Evolutionary conservation across 1,140 invertebrate genomes (phyloP).

Genomic region (Wasmannia auropunctata): DNA sequence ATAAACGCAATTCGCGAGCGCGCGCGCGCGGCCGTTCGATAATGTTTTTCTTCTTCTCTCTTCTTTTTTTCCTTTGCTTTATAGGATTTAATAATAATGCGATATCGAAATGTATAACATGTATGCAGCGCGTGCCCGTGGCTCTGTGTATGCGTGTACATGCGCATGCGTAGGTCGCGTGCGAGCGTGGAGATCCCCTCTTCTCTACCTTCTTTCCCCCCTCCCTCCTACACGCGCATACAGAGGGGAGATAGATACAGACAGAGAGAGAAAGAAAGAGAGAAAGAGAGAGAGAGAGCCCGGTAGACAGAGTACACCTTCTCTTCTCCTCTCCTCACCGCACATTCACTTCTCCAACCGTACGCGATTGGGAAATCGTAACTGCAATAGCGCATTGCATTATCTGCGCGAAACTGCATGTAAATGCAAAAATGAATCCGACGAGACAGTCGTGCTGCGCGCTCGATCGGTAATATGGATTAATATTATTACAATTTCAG

Average conservation of each 20-base stretch:
- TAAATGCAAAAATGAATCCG: slow-evolving; percentile 51
- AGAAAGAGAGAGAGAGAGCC: not conserved
- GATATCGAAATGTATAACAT: slow-evolving; percentile 65
- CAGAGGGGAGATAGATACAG: too few relatives aligned
- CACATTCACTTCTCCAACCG: slow-evolving; percentile 48
- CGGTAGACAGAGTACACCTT: not conserved
- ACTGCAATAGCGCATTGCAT: slow-evolving; percentile 63
- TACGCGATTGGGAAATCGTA: slow-evolving; percentile 65
- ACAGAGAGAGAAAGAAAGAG: not conserved
- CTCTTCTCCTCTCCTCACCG: not conserved
- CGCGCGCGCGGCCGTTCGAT: not conserved
- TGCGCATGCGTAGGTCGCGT: slow-evolving; percentile 49
- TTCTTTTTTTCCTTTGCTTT: slow-evolving; percentile 22
- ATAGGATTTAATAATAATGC: slow-evolving; percentile 70
- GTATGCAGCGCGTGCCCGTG: not conserved
- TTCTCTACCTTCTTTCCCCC: slow-evolving; percentile 3
- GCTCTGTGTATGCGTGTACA: not conserved
- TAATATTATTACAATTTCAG: not conserved
- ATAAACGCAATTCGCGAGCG: slow-evolving; percentile 1
- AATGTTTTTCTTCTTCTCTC: slow-evolving; percentile 10
- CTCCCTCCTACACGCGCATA: not conserved
- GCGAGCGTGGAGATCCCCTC: slow-evolving; percentile 16
- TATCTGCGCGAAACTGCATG: slow-evolving; percentile 62
- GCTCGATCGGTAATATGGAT: not conserved
- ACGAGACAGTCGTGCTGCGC: not conserved